Percentiles rank a stretch among this genome's conserved stretches.
These are phyloP conservation scores for Scolanthus callimorphus DNA, from an alignment of 92 coral and sea anemone species.

Conservation along the genomic window DNA sequence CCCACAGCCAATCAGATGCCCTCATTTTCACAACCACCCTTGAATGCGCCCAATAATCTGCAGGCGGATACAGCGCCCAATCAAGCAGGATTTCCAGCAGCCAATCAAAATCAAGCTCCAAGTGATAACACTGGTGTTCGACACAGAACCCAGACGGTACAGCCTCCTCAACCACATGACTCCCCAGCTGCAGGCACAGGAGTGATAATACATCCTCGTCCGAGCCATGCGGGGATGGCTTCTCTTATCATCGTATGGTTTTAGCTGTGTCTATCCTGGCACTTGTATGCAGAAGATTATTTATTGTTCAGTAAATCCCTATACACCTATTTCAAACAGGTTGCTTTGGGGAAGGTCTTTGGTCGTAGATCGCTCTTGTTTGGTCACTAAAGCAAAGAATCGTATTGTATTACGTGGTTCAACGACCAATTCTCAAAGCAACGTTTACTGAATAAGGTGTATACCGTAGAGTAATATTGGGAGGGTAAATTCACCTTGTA, in stretches of 20 bases:
- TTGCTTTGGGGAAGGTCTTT: too few relatives aligned
- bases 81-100: neutral
- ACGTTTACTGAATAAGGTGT: too few relatives aligned
- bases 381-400: too few relatives aligned
- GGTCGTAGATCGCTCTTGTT: too few relatives aligned
- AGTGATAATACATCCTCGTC: conserved; percentile 32
- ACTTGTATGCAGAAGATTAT: conserved; percentile 60
- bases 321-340: too few relatives aligned
- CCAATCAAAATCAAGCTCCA: conserved; percentile 17
- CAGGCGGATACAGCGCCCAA: neutral
- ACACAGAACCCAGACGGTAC: conserved; percentile 56
- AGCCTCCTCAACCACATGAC: conserved; percentile 7
- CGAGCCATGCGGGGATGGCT: conserved; percentile 65
- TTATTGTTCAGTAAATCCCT: conserved; percentile 35
- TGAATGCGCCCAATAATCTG: neutral
- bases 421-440: too few relatives aligned
- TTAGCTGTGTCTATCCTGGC: conserved; percentile 65
- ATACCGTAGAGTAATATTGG: too few relatives aligned
- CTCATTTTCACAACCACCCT: conserved; percentile 8
- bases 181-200: conserved; percentile 9
- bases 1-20: conserved; percentile 19
- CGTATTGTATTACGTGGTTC: too few relatives aligned
- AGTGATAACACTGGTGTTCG: conserved; percentile 12
- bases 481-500: too few relatives aligned
- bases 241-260: conserved; percentile 71